These are phyloP conservation scores for Carlito syrichta DNA, from an alignment of 2,113 vertebrate species.

Conservation along the genomic window DNA sequence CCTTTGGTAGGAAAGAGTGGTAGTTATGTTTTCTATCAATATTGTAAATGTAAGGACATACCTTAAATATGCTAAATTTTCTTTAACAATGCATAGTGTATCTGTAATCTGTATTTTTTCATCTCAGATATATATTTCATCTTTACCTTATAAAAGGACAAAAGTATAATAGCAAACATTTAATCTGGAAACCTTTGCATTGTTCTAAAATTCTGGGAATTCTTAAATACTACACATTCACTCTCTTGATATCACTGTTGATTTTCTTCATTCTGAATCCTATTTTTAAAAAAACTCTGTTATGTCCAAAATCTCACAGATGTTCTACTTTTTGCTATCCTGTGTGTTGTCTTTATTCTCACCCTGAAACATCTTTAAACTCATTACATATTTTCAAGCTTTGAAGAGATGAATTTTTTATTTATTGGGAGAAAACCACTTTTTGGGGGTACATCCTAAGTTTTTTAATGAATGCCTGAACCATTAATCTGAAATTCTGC, in stretches of 20 bases:
- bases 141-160: neutral
- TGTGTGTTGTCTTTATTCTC: neutral
- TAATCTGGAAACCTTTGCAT: neutral
- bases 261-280: neutral
- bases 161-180: neutral
- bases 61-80: neutral
- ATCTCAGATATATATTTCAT: neutral
- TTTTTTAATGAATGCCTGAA: neutral
- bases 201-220: neutral
- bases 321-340: neutral
- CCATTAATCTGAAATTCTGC: neutral
- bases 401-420: neutral
- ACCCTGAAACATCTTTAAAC: neutral
- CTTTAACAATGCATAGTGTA: neutral
- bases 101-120: neutral
- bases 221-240: neutral
- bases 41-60: neutral
- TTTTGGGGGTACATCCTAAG: neutral
- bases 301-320: neutral
- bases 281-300: neutral
- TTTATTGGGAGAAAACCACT: neutral
- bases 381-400: neutral
- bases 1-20: neutral
- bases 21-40: neutral
- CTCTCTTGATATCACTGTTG: neutral